Evolutionary conservation across 2,113 vertebrate genomes (phyloP).

Genomic region (Festucalex cinctus): DNA sequence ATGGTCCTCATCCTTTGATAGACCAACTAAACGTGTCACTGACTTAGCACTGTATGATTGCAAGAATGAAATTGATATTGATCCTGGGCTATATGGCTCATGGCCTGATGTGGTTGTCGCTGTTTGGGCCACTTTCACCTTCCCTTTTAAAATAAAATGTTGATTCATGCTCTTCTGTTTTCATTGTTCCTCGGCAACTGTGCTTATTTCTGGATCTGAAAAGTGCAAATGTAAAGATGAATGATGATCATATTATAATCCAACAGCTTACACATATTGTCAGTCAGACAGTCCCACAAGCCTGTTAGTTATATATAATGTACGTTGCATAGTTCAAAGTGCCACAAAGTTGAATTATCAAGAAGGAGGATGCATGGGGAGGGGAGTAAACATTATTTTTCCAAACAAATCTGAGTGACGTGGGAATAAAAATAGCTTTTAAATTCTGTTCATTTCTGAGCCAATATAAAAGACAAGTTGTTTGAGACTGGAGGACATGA

Average conservation of each 20-base stretch:
- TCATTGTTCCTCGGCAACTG: not conserved
- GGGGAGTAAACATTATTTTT: not conserved
- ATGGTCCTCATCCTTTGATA: not conserved
- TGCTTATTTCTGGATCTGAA: not conserved
- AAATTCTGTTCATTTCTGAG: not conserved
- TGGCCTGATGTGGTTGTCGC: not conserved
- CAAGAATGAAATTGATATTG: not conserved
- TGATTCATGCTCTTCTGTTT: not conserved
- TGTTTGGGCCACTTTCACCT: not conserved
- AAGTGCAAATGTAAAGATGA: no score
- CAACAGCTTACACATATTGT: no score
- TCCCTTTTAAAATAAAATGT: not conserved
- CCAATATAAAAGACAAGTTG: not conserved
- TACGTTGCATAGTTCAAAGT: no score
- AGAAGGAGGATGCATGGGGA: not conserved
- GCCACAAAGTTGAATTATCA: not conserved
- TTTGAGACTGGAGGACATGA: not conserved
- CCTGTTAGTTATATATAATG: no score
- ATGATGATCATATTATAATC: no score
- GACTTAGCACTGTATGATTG: not conserved
- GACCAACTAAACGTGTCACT: slow-evolving; percentile 4
- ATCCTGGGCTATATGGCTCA: not conserved
- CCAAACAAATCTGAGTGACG: not conserved
- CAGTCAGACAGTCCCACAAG: no score
- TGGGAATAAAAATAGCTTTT: not conserved